Conservation (phyloP, 2,113 vertebrate genomes). For the Tachuris rubrigastra region DNA sequence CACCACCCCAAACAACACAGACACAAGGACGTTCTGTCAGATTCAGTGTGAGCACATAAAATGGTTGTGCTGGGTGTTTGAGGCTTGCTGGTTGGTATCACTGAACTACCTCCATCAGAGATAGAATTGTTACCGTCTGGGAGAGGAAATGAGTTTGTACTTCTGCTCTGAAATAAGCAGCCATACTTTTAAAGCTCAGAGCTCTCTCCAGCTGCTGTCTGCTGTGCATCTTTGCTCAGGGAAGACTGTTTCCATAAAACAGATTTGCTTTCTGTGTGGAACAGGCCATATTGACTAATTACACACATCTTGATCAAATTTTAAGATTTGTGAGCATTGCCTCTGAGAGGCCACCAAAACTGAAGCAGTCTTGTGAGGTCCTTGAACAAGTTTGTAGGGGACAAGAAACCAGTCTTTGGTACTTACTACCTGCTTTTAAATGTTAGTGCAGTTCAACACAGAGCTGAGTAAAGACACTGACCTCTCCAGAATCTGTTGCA, state of each 20-base stretch:
- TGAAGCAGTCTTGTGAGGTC: not conserved
- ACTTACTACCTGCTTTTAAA: not conserved
- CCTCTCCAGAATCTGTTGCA: conserved; percentile 8
- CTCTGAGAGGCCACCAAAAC: not conserved
- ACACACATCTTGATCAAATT: not conserved
- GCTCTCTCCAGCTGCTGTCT: not conserved
- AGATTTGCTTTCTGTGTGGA: not conserved
- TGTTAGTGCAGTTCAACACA: not conserved
- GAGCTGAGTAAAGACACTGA: not conserved
- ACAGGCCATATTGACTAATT: not conserved
- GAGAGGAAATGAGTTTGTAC: not conserved
- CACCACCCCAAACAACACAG: not conserved
- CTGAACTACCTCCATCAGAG: not conserved
- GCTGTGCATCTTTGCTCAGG: not conserved
- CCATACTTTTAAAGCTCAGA: not conserved
- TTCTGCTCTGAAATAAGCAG: not conserved
- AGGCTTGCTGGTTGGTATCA: not conserved
- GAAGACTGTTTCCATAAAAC: not conserved
- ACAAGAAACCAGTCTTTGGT: not conserved
- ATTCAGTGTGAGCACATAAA: not conserved
- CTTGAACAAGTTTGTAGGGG: not conserved
- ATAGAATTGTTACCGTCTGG: not conserved
- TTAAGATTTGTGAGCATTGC: not conserved
- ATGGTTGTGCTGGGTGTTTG: not conserved
- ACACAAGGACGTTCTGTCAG: not conserved